phyloP scores from a whole-genome alignment of 2,113 vertebrate genomes.

The Platysteira castanea region DNA sequence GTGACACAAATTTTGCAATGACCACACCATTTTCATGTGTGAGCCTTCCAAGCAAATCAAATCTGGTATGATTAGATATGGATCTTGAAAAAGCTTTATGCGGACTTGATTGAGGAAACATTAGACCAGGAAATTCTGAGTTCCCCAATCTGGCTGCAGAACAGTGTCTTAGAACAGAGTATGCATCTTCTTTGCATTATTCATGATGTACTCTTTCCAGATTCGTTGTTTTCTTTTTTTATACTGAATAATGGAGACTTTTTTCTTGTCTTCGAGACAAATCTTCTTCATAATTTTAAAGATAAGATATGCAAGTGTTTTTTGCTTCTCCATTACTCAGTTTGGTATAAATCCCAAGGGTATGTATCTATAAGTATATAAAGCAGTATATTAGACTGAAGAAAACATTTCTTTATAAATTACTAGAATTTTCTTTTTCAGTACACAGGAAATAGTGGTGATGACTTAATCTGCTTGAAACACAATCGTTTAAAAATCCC shows the following conservation, averaged over 20 bases:
- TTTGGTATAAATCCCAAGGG: not conserved
- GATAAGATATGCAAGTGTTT: fast-evolving
- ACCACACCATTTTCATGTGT: not conserved
- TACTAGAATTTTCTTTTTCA: not conserved
- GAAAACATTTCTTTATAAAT: not conserved
- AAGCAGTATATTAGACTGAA: not conserved
- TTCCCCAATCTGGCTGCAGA: not conserved
- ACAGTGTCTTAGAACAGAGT: not conserved
- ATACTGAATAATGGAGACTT: not conserved
- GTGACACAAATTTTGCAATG: not conserved
- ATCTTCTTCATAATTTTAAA: not conserved
- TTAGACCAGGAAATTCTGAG: not conserved
- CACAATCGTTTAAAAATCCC: not conserved
- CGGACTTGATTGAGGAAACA: not conserved
- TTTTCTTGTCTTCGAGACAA: not conserved
- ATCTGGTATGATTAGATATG: not conserved
- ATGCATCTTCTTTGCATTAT: not conserved
- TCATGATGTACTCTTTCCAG: not conserved
- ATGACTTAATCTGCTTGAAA: not conserved
- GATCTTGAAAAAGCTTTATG: not conserved
- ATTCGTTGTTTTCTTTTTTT: not conserved
- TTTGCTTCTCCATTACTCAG: not conserved
- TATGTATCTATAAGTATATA: not conserved
- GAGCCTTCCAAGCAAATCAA: not conserved
- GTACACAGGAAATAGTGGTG: not conserved